Base-by-base conservation (phyloP, 2,888 invertebrate species). In the Clepsis dumicolana region DNA sequence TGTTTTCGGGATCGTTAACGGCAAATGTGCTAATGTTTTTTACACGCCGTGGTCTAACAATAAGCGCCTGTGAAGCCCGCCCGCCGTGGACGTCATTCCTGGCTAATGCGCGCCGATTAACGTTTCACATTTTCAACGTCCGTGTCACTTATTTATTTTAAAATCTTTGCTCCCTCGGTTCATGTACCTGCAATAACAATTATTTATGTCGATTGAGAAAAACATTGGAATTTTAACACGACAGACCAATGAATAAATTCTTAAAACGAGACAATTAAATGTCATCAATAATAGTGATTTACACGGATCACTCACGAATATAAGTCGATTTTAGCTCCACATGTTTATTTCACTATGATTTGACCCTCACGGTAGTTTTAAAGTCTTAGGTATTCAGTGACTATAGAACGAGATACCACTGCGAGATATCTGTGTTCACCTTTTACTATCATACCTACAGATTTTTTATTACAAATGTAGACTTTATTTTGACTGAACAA, bases 21-120 rank as follows among this genome's bases (percentile, higher is more conserved):
- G 86, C 80, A 86, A 91, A 90, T 91, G 90, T 88, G 90, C 88
- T 91, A 91, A 92, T 92, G 89, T 92, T 90, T 91, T 91, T 91
- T 87, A 89, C 86, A 85, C 85, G 80, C 81, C 79, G 78, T 81
- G 82, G 82, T 80, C 84, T 81, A 82, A 86, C 85, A 87, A 86
- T 85, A 88, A 86, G 84, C 82, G 83, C 81, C 76, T 86, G 81
- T 85, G 86, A 87, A 85, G 85, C 79, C 81, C 80, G 78, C 77
- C 76, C 48, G 75, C 80, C 80, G 76, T 76, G 81, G 76, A 81
- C 78, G 79, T 81, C 85, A 83, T 87, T 85, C 85, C 80, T 85
- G 83, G 74, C 84, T 88, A 86, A 89, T 86, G 85, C 76, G 74
- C 74, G 66, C 71, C 87, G 82, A 89, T 90, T 88, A 88, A 84